Evolutionary conservation across 2,797 vertebrate species (phyloP), one percentile per base, ranked within the genome.

Genomic region (Chelon auratus): DNA sequence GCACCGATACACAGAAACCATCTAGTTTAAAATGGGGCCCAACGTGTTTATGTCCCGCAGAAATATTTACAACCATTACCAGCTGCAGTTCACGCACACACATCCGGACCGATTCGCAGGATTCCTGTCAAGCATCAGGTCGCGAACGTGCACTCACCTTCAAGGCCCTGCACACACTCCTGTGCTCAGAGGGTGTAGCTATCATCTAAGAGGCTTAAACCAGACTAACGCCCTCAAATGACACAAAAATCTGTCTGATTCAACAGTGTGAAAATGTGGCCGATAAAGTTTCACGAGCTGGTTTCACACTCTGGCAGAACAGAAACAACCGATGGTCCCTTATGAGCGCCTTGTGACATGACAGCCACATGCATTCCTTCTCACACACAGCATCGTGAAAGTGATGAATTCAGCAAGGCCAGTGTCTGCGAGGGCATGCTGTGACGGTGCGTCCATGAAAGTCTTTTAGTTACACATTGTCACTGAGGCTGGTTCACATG

Each of bases 1-100:
- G 39, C 48, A 58, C 43, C n/a, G 33, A 69, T 37, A 78, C 22
- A 80, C 58, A 62, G 48, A 77, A 26, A 56, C 63, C n/a, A 22
- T 72, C 62, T 45, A 5, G 67, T 81, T 70, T 78, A 47, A 83
- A 77, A 63, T 33, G 47, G 54, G 65, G 43, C 64, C 70, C 20
- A 58, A 48, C 71, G 20, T 91, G 89, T 94, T 93, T 93, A 92
- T 80, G 65, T 75, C 62, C 37, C 15, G 59, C 62, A 82, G 80
- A 90, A 87, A 90, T 89, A 90, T 93, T 93, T 92, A 90, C 85
- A 87, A 47, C 86, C 82, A 76, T 90, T 70, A 81, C 81, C 63
- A 68, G 85, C 72, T 53, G 17, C 76, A 80, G 87, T 84, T 91
- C 76, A 83, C 76, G 82, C 77, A 70, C 67, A 59, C 68, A 65